phyloP scores from a whole-genome alignment of 2,113 vertebrate genomes.

The Myiopsitta monachus region DNA sequence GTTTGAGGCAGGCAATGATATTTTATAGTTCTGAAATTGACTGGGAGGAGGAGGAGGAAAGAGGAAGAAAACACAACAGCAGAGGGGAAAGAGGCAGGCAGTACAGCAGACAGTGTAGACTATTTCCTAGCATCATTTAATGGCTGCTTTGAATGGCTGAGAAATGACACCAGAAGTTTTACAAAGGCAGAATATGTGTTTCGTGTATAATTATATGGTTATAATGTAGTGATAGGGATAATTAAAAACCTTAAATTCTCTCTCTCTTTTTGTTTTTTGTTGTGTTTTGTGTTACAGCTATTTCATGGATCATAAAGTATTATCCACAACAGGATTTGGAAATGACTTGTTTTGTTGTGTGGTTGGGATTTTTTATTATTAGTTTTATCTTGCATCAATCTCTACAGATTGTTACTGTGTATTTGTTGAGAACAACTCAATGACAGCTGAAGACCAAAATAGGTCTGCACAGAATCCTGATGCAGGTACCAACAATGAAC shows the following conservation, averaged over 20 bases:
- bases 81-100: neutral
- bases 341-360: neutral
- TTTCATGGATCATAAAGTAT: conserved; percentile 50
- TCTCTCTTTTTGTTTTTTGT: neutral
- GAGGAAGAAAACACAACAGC: neutral
- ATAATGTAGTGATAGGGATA: conserved; percentile 32
- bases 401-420: neutral
- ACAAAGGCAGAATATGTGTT: neutral
- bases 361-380: neutral
- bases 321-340: conserved; percentile 21
- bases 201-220: conserved; percentile 33
- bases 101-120: neutral
- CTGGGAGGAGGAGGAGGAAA: neutral
- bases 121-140: neutral
- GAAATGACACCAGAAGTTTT: conserved; percentile 5
- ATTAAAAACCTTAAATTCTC: neutral
- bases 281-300: neutral
- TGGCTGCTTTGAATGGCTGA: conserved; percentile 6
- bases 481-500: accelerated
- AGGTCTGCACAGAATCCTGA: neutral
- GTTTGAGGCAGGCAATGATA: neutral
- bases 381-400: neutral
- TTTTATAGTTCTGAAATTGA: neutral
- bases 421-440: neutral
- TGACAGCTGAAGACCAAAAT: neutral